Conservation (phyloP, 2,113 vertebrate species). For the Ochotona curzoniae region DNA sequence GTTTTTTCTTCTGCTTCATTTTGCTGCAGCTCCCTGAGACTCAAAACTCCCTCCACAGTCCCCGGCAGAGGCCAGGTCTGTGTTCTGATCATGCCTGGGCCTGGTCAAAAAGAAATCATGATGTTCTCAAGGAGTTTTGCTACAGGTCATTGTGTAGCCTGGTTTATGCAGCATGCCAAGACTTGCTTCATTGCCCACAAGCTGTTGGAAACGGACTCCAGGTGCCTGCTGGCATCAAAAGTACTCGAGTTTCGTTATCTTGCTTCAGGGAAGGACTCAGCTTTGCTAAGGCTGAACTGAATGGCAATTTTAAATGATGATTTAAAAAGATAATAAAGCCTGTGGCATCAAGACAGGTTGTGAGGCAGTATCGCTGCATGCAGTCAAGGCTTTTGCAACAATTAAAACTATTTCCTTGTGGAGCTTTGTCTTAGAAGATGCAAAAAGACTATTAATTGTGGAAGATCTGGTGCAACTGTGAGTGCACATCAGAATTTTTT, state of each 20-base stretch:
- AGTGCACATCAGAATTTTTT: background rate
- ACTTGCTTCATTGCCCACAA: constrained; percentile 52
- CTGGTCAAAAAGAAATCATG: background rate
- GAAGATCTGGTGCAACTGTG: background rate
- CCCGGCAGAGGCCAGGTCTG: background rate
- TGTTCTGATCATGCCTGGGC: background rate
- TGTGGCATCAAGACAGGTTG: background rate
- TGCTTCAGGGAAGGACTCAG: constrained; percentile 9
- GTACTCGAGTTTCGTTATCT: background rate
- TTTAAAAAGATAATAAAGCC: background rate
- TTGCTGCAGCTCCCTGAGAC: background rate
- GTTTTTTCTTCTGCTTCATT: constrained; percentile 15
- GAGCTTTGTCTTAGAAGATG: background rate
- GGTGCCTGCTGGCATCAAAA: constrained; percentile 8
- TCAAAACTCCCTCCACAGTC: background rate
- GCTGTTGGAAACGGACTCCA: constrained; percentile 56
- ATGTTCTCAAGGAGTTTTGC: constrained; percentile 38
- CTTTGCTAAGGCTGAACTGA: background rate
- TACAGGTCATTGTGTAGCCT: background rate
- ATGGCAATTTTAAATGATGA: background rate
- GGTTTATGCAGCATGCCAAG: background rate
- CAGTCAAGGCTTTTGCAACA: constrained; percentile 29
- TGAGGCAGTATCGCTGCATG: constrained; percentile 5
- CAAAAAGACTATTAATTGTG: background rate
- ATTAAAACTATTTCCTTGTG: constrained; percentile 33